Conservation (phyloP, 2,797 vertebrate species). For the Phalanger gymnotis region DNA sequence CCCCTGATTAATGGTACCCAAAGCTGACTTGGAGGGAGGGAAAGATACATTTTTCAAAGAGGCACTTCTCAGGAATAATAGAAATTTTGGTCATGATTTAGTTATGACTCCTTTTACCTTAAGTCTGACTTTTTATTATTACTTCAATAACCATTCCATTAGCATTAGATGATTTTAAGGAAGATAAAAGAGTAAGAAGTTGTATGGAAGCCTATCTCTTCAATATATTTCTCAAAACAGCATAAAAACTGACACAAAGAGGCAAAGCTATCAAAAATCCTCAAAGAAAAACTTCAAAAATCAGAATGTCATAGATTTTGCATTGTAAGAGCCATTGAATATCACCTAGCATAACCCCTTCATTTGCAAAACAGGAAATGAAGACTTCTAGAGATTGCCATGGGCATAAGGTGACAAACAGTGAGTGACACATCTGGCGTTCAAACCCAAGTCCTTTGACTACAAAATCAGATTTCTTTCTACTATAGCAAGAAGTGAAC, state of each 20-base stretch:
- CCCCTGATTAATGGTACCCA: background rate
- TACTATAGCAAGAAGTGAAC: too few relatives aligned
- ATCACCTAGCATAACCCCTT: background rate
- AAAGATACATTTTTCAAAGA: background rate
- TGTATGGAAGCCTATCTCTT: background rate
- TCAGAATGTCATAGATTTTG: background rate
- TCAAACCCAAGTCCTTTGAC: too few relatives aligned
- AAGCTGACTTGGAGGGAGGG: background rate
- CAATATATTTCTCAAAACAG: background rate
- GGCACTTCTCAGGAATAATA: background rate
- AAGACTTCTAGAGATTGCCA: background rate
- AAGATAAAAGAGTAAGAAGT: background rate
- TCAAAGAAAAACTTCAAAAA: background rate
- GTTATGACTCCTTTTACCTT: background rate
- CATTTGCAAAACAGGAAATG: background rate
- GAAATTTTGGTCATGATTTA: background rate
- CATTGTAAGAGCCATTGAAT: background rate
- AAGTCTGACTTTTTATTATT: background rate
- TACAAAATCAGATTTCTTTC: too few relatives aligned
- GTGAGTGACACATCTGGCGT: too few relatives aligned
- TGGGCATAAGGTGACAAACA: background rate
- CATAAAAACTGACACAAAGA: background rate
- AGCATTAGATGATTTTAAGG: background rate
- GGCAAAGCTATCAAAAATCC: background rate
- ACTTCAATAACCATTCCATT: background rate